Base-by-base conservation (phyloP, 2,797 vertebrate genomes). In the Cheirogaleus major region DNA sequence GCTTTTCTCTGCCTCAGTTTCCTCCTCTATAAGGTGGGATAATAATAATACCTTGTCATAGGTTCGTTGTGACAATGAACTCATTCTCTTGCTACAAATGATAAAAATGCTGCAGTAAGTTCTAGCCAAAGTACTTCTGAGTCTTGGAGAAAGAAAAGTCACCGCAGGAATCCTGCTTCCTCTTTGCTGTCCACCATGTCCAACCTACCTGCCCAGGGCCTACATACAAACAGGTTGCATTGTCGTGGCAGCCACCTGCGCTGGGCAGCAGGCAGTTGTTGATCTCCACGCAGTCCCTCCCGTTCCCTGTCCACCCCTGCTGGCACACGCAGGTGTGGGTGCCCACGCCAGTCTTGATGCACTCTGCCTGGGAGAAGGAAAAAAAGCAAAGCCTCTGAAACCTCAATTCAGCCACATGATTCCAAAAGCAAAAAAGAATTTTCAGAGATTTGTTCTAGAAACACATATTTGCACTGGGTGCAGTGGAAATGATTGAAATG, bases 161-260 rank as follows among this genome's bases (percentile, higher is more conserved):
- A 48, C 27, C 7, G 3, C 9, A 70, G 13, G 23, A 76, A 22
- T 25, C 12, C 5, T 1, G 41, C 5, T 35, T 48, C 13, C 22
- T 15, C 52, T 78, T 22, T 50, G 23, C n/a, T 12, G 12, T 76
- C n/a, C 22, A 22, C n/a, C 61, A 2, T 0, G 0, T 20, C 27
- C 30, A 4, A 85, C 96, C 82, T 98, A 99, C 99, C 99, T 99
- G 99, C 59, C 99, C 99, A 0, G 99, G 99, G 13, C 99, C 99
- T 0, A 99, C 0, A 0, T 99, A 99, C 89, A 99, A 97, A 93
- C 99, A 99, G 96, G 99, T 99, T 65, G 99, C 99, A 1, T 99
- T 99, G 91, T 94, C 0, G 0, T 99, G 99, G 97, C 99, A 99
- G 10, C 97, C 97, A 0, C 99, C 99, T 0, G 15, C 9, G 5